Percentiles rank a stretch among this genome's conserved stretches.
These are phyloP conservation scores for Cyprinodon variegatus DNA, from an alignment of 2,113 vertebrate genomes.

Conservation along the genomic window DNA sequence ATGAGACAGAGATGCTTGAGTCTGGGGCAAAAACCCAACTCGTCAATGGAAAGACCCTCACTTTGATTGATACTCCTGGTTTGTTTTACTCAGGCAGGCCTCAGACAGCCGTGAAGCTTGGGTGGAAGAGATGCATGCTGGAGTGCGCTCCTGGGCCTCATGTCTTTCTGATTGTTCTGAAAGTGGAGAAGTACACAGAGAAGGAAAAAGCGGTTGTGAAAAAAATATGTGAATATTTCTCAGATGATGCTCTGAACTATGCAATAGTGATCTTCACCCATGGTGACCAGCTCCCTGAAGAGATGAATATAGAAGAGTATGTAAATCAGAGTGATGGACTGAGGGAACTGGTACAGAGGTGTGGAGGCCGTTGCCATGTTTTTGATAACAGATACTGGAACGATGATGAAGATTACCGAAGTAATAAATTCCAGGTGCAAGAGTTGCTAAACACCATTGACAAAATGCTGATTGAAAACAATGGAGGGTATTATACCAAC, in stretches of 20 bases:
- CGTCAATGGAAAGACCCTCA: slow-evolving; percentile 28
- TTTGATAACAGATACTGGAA: slow-evolving; percentile 25
- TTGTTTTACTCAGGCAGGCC: slow-evolving; percentile 21
- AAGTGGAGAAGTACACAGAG: slow-evolving; percentile 12
- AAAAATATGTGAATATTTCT: slow-evolving; percentile 23
- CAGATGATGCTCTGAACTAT: slow-evolving; percentile 16
- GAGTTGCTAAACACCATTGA: slow-evolving; percentile 43
- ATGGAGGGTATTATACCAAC: slow-evolving; percentile 38
- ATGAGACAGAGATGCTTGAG: not conserved
- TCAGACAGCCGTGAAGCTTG: not conserved
- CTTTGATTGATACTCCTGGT: slow-evolving; percentile 54
- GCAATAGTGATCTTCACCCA: not conserved
- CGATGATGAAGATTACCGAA: slow-evolving; percentile 1
- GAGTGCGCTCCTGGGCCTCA: slow-evolving; percentile 16
- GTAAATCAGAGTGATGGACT: not conserved
- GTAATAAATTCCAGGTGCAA: slow-evolving; percentile 36
- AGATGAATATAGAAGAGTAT: slow-evolving; percentile 25
- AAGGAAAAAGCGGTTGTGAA: slow-evolving; percentile 10
- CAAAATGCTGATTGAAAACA: slow-evolving; percentile 5
- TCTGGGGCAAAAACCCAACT: not conserved
- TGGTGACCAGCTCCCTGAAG: not conserved
- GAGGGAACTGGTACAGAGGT: not conserved
- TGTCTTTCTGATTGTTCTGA: slow-evolving; percentile 14
- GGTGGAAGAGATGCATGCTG: not conserved
- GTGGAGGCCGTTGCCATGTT: slow-evolving; percentile 3